Evolutionary conservation across 2,888 invertebrate species (phyloP).

Genomic region (Tiphia femorata): DNA sequence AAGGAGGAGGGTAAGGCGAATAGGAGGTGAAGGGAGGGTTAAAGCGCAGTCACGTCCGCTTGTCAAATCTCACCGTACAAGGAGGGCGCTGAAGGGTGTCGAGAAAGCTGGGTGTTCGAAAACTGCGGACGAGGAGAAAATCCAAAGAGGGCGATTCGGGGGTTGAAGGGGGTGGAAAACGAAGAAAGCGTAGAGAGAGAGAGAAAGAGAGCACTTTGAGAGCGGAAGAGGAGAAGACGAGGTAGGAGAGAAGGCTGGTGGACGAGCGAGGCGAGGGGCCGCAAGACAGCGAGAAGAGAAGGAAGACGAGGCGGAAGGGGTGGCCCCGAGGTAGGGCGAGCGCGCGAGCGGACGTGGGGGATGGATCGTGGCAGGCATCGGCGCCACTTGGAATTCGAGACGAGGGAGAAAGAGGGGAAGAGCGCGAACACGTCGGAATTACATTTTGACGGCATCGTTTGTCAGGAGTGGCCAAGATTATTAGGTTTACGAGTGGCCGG

Average conservation of each 20-base stretch:
- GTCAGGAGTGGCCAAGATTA: constrained; percentile 64
- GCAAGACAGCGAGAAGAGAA: not conserved
- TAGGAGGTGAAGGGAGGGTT: not conserved
- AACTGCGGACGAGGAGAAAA: constrained; percentile 46
- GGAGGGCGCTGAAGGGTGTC: constrained; percentile 10
- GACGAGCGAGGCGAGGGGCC: constrained; percentile 1
- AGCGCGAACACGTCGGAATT: constrained; percentile 57
- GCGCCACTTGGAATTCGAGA: constrained; percentile 56
- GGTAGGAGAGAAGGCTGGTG: constrained; percentile 9
- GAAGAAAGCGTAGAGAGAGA: not conserved
- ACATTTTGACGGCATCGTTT: constrained; percentile 67
- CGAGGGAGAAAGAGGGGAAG: constrained; percentile 32
- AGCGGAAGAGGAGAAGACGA: constrained; percentile 11
- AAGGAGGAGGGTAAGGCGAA: not conserved
- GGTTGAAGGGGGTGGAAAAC: too few relatives aligned
- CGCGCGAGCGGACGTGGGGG: not conserved
- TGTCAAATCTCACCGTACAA: constrained; percentile 53
- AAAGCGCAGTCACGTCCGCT: constrained; percentile 49
- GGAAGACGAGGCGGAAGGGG: constrained; percentile 4
- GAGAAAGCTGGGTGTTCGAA: constrained; percentile 22
- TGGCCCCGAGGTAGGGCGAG: not conserved
- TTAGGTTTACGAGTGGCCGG: constrained; percentile 65
- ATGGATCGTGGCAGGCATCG: constrained; percentile 25
- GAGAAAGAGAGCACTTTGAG: not conserved
- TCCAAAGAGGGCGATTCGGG: constrained; percentile 31